Base-by-base conservation (phyloP, 2,888 invertebrate genomes). In the Harpalus rufipes region DNA sequence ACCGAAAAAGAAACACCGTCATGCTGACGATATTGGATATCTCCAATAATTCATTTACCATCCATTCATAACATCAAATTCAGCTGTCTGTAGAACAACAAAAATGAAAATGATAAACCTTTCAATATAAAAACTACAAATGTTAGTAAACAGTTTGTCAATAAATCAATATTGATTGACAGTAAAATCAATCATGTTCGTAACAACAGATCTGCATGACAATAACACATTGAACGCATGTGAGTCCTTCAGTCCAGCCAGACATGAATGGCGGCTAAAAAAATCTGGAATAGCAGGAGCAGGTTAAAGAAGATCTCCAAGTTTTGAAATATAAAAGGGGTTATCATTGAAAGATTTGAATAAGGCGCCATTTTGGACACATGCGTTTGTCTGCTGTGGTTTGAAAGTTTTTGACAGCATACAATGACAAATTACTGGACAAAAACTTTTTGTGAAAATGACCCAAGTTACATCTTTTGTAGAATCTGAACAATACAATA, bases 121-220 rank as follows among this genome's bases (percentile, higher is more conserved):
- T 74, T 41, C 4, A 8, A 8, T 41, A 74, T 74, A 74, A 74
- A 74, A 74, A 74, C 72, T 74, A 74, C 44, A 74, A 74, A 74
- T 74, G 72, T 74, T 51, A 44, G 72, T 74, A 44, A 74, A 74
- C 72, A 74, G 72, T 74, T 74, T 74, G 72, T 18, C 18, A 44
- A 74, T 74, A 74, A 74, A 74, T 74, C 72, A 74, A 74, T 74
- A 74, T 41, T 74, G 72, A 74, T 74, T 74, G 72, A 74, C 44
- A 44, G 72, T 12, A 16, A 74, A 74, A 74, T 74, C 72, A 74
- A 74, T 74, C 72, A 74, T 18, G 72, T 18, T 41, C 16, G 41
- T 12, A 74, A 74, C 44, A 74, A 74, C 41, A 74, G 44, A 74
- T 74, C 72, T 68, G 18, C 72, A 74, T 74, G 72, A 74, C 44